Conservation (phyloP, 2,888 invertebrate genomes). For the Alitta virens region DNA sequence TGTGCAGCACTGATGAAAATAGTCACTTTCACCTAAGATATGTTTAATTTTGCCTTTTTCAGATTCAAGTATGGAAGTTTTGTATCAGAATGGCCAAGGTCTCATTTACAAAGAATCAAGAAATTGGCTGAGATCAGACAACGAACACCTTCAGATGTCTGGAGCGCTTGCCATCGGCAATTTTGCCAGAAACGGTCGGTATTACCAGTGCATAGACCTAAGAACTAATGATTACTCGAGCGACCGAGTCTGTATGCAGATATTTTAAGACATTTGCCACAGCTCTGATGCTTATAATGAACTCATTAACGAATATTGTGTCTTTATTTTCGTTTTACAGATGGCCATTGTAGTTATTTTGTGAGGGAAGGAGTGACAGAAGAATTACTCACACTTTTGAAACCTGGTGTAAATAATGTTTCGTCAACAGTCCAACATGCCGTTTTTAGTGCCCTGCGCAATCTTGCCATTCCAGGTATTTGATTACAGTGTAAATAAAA, state of each 20-base stretch:
- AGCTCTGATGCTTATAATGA: no score
- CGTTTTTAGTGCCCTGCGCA: constrained; percentile 69
- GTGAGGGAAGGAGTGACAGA: constrained; percentile 75
- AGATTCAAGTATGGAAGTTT: constrained; percentile 83
- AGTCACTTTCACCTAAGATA: no score
- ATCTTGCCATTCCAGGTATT: constrained; percentile 55
- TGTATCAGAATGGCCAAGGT: constrained; percentile 77
- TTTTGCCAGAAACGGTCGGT: constrained; percentile 79
- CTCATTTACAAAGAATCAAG: constrained; percentile 71
- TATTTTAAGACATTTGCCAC: no score
- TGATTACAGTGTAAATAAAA: no score
- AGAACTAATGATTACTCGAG: no score
- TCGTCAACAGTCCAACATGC: constrained; percentile 69
- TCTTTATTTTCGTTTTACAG: constrained; percentile 55
- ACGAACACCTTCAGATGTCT: constrained; percentile 74
- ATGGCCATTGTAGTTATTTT: constrained; percentile 80
- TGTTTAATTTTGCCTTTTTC: no score
- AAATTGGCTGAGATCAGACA: constrained; percentile 70
- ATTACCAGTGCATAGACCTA: no score
- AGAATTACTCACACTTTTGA: constrained; percentile 62
- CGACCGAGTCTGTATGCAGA: no score
- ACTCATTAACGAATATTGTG: no score
- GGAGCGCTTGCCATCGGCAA: constrained; percentile 84
- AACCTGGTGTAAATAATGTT: constrained; percentile 58
- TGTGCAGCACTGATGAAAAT: no score